Conservation (phyloP, 2,797 vertebrate genomes). For the Balearica regulorum region DNA sequence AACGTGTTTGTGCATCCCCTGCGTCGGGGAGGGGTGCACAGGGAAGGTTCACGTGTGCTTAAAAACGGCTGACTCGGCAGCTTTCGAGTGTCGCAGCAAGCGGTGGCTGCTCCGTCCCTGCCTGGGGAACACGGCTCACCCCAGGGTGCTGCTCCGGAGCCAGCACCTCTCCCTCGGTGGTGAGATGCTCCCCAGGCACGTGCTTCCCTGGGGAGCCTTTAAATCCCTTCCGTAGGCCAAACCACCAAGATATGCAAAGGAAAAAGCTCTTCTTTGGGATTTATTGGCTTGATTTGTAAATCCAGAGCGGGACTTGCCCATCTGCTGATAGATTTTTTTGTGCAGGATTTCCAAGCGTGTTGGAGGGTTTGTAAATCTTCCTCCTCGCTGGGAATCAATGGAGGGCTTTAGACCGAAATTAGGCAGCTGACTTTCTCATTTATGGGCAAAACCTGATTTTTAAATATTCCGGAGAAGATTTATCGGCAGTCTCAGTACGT, state of each 20-base stretch:
- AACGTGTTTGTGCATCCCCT: background rate
- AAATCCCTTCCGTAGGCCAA: background rate
- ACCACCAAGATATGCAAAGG: background rate
- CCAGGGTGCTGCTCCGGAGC: rapidly evolving
- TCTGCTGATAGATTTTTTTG: background rate
- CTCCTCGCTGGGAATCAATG: rapidly evolving
- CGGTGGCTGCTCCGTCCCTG: background rate
- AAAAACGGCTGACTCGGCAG: background rate
- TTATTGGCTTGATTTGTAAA: background rate
- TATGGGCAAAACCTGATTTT: background rate
- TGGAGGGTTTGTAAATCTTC: background rate
- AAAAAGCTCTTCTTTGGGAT: background rate
- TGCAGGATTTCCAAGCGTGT: rapidly evolving
- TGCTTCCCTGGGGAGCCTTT: background rate
- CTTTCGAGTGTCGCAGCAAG: background rate
- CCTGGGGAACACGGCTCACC: background rate
- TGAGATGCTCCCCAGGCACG: background rate
- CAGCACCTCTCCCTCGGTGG: too few relatives aligned
- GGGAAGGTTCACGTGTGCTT: background rate
- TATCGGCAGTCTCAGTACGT: rapidly evolving
- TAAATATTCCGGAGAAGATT: background rate
- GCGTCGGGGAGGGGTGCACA: rapidly evolving
- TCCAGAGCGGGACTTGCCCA: background rate
- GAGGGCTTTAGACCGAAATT: background rate
- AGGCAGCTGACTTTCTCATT: background rate